These are phyloP conservation scores for Aphelocoma californica DNA, from an alignment of 2,797 vertebrate genomes.

Conservation along the genomic window DNA sequence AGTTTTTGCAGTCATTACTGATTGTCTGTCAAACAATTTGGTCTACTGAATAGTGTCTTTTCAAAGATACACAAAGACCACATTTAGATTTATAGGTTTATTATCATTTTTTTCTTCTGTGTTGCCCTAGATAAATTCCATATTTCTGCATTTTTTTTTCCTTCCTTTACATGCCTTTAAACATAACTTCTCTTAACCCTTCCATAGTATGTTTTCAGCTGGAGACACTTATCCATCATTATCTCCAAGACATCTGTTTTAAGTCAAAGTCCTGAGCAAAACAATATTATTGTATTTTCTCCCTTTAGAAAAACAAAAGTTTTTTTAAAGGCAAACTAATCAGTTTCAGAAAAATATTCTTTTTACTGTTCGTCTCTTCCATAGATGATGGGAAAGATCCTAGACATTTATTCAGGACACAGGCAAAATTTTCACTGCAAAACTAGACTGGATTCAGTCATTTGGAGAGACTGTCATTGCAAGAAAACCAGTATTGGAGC, in stretches of 20 bases:
- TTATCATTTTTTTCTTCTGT: not conserved
- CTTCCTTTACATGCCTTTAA: not conserved
- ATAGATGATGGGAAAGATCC: not conserved
- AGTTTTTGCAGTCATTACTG: not conserved
- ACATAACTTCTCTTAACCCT: not conserved
- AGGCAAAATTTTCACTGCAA: not conserved
- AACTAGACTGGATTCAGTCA: not conserved
- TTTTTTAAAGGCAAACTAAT: not conserved
- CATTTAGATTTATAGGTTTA: not conserved
- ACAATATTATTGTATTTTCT: not conserved
- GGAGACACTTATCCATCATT: fast-evolving
- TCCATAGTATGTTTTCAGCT: not conserved
- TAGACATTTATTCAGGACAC: not conserved
- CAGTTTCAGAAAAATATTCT: not conserved
- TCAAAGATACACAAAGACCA: not conserved
- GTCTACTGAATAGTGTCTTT: not conserved
- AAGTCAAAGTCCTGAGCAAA: not conserved
- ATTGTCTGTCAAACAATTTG: not conserved
- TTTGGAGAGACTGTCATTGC: not conserved
- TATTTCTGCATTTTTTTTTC: not conserved
- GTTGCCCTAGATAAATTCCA: not conserved
- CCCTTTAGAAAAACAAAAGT: not conserved
- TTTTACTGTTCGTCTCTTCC: not conserved
- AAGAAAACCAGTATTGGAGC: not conserved
- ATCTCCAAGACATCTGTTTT: not conserved